phyloP scores from a whole-genome alignment of 2,797 vertebrate genomes.

The Adelosebastes latens region DNA sequence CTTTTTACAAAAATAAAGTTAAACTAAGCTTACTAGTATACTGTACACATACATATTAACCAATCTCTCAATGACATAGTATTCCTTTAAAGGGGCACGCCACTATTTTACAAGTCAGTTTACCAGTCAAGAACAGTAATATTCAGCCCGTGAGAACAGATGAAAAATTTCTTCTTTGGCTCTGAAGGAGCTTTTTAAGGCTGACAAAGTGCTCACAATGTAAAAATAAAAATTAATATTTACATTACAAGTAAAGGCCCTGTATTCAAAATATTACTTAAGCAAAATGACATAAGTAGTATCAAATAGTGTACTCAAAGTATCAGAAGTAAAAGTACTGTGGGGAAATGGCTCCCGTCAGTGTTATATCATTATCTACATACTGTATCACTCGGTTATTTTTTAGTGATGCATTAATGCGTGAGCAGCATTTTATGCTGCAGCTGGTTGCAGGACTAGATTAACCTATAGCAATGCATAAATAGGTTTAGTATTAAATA shows the following conservation, averaged over 20 bases:
- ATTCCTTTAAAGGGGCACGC: not conserved
- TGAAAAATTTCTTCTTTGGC: not conserved
- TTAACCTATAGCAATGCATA: not conserved
- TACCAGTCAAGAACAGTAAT: not conserved
- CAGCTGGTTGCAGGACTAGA: not conserved
- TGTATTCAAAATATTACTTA: not conserved
- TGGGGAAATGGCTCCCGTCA: not conserved
- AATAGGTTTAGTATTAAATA: too few species aligned
- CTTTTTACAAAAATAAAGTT: not conserved
- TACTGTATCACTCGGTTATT: not conserved
- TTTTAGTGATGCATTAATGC: not conserved
- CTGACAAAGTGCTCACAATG: not conserved
- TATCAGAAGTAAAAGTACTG: not conserved
- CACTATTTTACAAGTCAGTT: not conserved
- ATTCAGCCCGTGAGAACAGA: not conserved
- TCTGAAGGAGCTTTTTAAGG: not conserved
- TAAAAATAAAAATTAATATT: not conserved
- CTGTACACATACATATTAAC: not conserved
- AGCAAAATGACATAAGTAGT: not conserved
- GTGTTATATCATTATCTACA: not conserved
- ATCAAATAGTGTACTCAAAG: not conserved
- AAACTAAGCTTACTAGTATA: not conserved
- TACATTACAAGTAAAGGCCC: not conserved
- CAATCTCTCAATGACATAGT: not conserved
- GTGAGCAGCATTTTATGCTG: not conserved